These are phyloP conservation scores for Pollachius pollachius DNA, from an alignment of 2,113 vertebrate species.

Conservation along the genomic window DNA sequence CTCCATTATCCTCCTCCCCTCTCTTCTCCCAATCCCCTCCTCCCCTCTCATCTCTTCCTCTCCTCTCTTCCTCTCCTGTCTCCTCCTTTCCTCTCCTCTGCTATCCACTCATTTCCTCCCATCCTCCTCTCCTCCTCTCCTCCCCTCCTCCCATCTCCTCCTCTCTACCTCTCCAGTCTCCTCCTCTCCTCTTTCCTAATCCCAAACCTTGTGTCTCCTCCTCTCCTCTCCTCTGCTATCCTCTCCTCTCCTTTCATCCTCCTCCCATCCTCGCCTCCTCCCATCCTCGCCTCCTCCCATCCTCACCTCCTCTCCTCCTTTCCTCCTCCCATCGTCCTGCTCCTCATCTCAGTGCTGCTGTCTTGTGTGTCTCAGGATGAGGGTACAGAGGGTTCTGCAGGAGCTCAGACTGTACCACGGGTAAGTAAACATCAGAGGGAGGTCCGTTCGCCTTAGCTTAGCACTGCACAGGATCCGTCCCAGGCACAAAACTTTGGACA, in stretches of 20 bases:
- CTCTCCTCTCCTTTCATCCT: background rate
- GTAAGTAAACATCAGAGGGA: constrained; percentile 77
- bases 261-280: background rate
- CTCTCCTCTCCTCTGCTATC: background rate
- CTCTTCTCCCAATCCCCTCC: background rate
- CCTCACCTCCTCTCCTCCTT: too few relatives aligned
- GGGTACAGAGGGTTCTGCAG: constrained; percentile 92
- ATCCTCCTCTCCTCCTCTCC: too few relatives aligned
- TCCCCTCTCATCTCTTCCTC: background rate
- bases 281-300: background rate
- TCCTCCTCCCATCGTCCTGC: background rate
- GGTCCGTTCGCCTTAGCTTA: constrained; percentile 35
- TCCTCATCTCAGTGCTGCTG: constrained; percentile 57
- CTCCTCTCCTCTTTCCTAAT: too few relatives aligned
- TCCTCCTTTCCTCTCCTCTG: constrained; percentile 17
- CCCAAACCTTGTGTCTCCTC: too few relatives aligned
- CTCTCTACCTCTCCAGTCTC: too few relatives aligned
- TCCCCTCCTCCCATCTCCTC: too few relatives aligned
- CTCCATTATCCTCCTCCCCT: background rate
- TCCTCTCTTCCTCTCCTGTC: background rate
- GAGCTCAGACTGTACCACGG: constrained; percentile 92
- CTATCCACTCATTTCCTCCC: background rate
- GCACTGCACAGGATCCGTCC: constrained; percentile 30
- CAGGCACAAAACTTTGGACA: constrained; percentile 14
- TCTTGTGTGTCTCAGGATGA: constrained; percentile 85